Evolutionary conservation across 2,888 invertebrate genomes (phyloP), one percentile per base, ranked within the genome.

Genomic region (Cheilosia impressa): DNA sequence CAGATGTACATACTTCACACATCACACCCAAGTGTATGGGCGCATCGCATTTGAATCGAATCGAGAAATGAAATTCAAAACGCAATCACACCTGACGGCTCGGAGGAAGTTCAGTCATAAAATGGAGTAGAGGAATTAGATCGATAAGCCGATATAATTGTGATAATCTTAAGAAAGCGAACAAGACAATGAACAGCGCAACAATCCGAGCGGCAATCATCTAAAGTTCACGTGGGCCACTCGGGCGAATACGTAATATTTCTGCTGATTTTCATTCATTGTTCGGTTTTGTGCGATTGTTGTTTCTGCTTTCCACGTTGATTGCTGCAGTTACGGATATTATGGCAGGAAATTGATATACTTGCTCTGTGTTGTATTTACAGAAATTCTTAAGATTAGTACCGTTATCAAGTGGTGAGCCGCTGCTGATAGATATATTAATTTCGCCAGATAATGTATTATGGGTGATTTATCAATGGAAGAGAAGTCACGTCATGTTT

Each of bases 221-320:
- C 7, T 57, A 75, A 75, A 80, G 80, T 80, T 84, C 60, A 84
- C 80, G 75, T 84, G 84, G 84, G 84, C 75, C 84, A 84, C 80
- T 80, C 71, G 80, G 84, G 75, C 84, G 84, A 80, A 80, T 80
- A 76, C 84, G 80, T 80, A 84, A 62, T 68, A 38, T 34, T 73
- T 66, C 38, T 65, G 38, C 17, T 15, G 34, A 15, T 69, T 34
- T 34, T 27, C 45, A n/a, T 47, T 38, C 47, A 55, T 52, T 34
- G 57, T 58, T 52, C 62, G 47, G 5, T 34, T 41, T 58, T 52
- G 63, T 52, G 34, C 43, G 34, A 9, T 34, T 31, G 9, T 63
- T 65, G 9, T 63, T 65, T 47, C 47, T 62, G 19, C 13, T 50
- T 38, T 57, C 10, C 1, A 22, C 24, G 13, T 43, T n/a, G 6